Base-by-base conservation (phyloP, 1,140 invertebrate species). In the Steinernema feltiae region DNA sequence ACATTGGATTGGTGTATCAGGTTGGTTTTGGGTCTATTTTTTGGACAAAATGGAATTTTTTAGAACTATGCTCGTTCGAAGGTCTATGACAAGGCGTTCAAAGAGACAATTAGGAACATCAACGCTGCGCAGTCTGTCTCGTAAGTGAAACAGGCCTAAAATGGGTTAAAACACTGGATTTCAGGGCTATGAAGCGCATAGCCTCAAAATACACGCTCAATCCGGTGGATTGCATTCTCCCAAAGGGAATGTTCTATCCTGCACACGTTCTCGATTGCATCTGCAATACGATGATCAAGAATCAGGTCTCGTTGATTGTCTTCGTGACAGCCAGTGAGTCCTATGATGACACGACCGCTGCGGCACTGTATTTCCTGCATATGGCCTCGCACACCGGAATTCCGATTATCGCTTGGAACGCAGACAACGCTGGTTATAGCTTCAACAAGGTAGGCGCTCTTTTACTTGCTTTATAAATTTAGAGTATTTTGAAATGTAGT, bases 401-500 rank as follows among this genome's bases (percentile, higher is more conserved):
- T 71, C 83, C 83, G 2, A 85, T 85, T n/a, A 81, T 85, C 41
- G 79, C 83, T 15, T 85, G 84, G 84, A 85, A 85, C 75, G 82
- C 83, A 7, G 83, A 85, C 53, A 85, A 85, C 70, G 71, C 84
- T 41, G 83, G 80, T 1, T 84, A 78, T 35, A 79, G 78, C 15
- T 78, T 82, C 72, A 41, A 79, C 15, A 82, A 82, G 75, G 80
- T 82, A 74, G n/a, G n/a, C n/a, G n/a, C n/a, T n/a, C n/a, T n/a
- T n/a, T n/a, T n/a, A n/a, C n/a, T n/a, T n/a, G n/a, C n/a, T n/a
- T n/a, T n/a, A n/a, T n/a, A n/a, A n/a, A n/a, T n/a, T n/a, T n/a
- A n/a, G n/a, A n/a, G n/a, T n/a, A n/a, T n/a, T n/a, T n/a, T n/a
- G n/a, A n/a, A n/a, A n/a, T n/a, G n/a, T n/a, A n/a, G n/a, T n/a